Percentiles rank a stretch among this genome's conserved stretches.
Conservation (phyloP, 2,113 vertebrate genomes). For the Microcebus lehilahytsara region DNA sequence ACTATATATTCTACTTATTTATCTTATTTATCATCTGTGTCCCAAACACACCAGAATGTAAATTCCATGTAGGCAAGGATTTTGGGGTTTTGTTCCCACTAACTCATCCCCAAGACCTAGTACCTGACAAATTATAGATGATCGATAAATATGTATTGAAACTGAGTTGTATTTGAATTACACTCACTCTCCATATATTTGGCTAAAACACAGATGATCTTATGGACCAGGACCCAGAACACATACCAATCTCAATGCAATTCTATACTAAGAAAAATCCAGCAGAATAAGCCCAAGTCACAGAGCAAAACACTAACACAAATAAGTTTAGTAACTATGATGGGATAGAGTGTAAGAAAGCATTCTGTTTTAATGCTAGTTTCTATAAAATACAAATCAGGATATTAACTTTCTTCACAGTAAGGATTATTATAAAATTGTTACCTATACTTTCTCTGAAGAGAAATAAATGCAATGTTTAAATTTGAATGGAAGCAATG, state of each 20-base stretch:
- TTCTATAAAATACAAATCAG: neutral
- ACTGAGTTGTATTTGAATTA: neutral
- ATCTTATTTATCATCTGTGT: neutral
- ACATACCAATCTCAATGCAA: neutral
- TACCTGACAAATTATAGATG: neutral
- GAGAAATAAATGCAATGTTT: neutral
- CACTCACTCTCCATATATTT: neutral
- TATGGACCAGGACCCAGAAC: neutral
- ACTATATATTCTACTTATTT: neutral
- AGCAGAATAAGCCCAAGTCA: neutral
- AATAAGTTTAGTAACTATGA: conserved; percentile 31
- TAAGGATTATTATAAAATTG: neutral
- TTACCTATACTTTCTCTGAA: neutral
- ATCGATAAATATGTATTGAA: neutral
- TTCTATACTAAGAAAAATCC: neutral
- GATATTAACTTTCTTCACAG: neutral
- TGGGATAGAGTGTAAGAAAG: neutral
- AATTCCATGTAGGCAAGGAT: neutral
- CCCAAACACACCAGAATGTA: neutral
- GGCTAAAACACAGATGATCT: conserved; percentile 25
- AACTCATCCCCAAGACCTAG: neutral
- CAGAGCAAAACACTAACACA: conserved; percentile 2
- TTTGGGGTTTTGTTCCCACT: neutral
- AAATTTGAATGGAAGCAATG: neutral
- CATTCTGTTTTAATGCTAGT: neutral